Base-by-base conservation (phyloP, 1,140 invertebrate genomes). In the Anthonomus grandis region DNA sequence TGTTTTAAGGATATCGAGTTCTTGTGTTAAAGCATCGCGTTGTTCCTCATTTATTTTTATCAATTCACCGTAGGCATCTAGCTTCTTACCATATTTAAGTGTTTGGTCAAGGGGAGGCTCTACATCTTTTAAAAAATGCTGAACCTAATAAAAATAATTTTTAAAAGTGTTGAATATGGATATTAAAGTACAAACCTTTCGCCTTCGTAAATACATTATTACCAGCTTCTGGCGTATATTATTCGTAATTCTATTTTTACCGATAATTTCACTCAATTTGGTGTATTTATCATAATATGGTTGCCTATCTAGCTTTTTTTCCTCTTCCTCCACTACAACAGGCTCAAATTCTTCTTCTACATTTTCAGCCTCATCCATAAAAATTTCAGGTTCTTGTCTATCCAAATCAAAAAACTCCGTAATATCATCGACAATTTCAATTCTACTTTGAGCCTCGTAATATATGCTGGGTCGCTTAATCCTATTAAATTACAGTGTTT, bases 161-260 rank as follows among this genome's bases (percentile, higher is more conserved):
- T 34, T 27, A 10, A n/a, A 23, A 24, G 1, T 9, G 19, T n/a
- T 46, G 44, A 9, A n/a, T 2, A 13, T 6, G 2, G 15, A 18
- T 2, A n/a, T 8, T 22, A 12, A 46, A 8, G 10, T 24, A 22
- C 12, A 17, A 19, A 61, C 61, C 57, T 70, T 70, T 25, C 64
- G 34, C 44, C 61, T 69, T 50, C 60, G 65, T 25, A 68, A 70
- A 31, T 66, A 67, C 23, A 69, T 67, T 4, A 59, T 59, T 37
- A 70, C 47, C 54, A 64, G 68, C 24, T 64, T 68, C 25, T 70
- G 67, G 17, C 69, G 60, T 31, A 67, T 53, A 34, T 60, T 64
- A 52, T 70, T 72, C 37, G 61, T 57, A 15, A 66, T 59, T 54
- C 59, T 60, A 17, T 49, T 22, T 18, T 8, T 45, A 8, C 39